These are phyloP conservation scores for Rhea americana DNA, from an alignment of 2,113 vertebrate genomes.

Conservation along the genomic window DNA sequence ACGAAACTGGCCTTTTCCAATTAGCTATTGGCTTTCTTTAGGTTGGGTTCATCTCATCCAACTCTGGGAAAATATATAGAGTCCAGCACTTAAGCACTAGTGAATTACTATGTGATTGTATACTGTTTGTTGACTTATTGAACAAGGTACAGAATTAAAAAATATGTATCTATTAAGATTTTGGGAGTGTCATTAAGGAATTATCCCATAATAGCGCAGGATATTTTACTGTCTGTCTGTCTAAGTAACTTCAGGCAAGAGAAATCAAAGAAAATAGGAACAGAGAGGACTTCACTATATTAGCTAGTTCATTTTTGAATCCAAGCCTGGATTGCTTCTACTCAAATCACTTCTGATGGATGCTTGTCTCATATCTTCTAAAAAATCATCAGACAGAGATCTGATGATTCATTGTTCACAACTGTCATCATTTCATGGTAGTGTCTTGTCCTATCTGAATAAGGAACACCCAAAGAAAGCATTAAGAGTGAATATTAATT, in stretches of 20 bases:
- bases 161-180: not conserved
- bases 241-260: not conserved
- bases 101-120: not conserved
- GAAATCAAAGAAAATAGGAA: not conserved
- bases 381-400: not conserved
- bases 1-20: not conserved
- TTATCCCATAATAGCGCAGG: not conserved
- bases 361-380: not conserved
- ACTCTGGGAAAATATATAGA: not conserved
- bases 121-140: not conserved
- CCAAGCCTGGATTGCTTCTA: not conserved
- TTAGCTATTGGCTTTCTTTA: not conserved
- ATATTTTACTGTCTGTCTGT: not conserved
- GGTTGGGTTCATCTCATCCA: not conserved
- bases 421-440: not conserved
- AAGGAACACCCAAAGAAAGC: not conserved
- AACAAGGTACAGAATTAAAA: not conserved
- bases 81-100: not conserved
- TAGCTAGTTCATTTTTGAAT: not conserved
- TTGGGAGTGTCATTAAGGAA: not conserved
- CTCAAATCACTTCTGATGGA: not conserved
- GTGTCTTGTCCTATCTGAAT: not conserved
- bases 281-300: not conserved
- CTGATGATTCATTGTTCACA: not conserved
- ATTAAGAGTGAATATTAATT: not conserved